These are phyloP conservation scores for Agrotis ipsilon DNA, from an alignment of 2,888 invertebrate species.

Conservation along the genomic window DNA sequence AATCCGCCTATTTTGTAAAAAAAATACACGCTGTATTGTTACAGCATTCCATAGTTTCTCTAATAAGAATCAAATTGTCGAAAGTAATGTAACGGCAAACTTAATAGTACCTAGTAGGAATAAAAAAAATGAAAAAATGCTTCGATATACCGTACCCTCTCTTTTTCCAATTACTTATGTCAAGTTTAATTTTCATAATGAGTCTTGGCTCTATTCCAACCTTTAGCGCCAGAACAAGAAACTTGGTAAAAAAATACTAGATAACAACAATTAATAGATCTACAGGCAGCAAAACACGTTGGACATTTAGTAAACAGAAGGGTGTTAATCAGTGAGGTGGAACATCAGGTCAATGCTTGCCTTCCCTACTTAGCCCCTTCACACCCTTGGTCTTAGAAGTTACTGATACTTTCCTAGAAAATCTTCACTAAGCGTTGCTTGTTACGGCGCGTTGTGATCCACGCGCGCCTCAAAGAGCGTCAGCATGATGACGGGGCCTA, in stretches of 20 bases:
- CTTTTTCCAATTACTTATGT: neutral
- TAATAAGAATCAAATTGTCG: too few species aligned
- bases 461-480: too few species aligned
- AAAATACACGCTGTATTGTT: too few species aligned
- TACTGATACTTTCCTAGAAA: constrained; percentile 52
- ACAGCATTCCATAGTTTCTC: too few species aligned
- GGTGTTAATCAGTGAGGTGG: constrained; percentile 17
- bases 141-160: too few species aligned
- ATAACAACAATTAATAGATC: neutral
- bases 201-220: neutral
- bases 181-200: neutral
- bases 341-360: constrained; percentile 16
- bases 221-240: neutral
- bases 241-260: too few species aligned
- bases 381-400: constrained; percentile 31
- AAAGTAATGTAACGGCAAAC: too few species aligned
- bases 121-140: neutral
- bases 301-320: constrained; percentile 13
- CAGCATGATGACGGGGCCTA: too few species aligned
- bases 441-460: too few species aligned
- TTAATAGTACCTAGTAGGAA: too few species aligned
- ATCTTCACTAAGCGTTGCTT: constrained; percentile 27
- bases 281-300: neutral
- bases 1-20: too few species aligned
- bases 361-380: constrained; percentile 15